Evolutionary conservation across 2,888 invertebrate genomes (phyloP), one percentile per base, ranked within the genome.

Genomic region (Amphipyra berbera): DNA sequence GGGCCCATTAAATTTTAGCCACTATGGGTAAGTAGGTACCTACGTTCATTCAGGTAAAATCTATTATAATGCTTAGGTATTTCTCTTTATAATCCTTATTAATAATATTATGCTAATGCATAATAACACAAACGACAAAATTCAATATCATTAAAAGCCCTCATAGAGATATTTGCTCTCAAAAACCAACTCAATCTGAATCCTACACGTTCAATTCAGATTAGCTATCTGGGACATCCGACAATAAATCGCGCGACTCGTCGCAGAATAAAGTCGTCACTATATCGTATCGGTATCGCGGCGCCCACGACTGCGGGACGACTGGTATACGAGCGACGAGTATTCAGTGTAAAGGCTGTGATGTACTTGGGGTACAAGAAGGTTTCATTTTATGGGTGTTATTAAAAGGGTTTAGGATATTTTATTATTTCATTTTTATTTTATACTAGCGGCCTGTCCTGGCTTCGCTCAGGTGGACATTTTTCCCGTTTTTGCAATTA

Each of bases 231-330:
- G 63, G 60, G 71, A 73, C 71, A 62, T 56, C 62, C 59, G 70
- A 67, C 79, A 61, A 87, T 91, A 91, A 91, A 90, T 91, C 88
- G 87, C 68, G 68, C 55, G 56, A 71, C 78, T 82, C 83, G 83
- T 86, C 84, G 78, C 88, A 74, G 85, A 90, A 92, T 92, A 92
- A 92, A 92, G 92, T 89, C 92, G 88, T 92, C 91, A 90, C 82
- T 87, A 87, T 89, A 89, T 83, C 86, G 85, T 84, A 83, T 84
- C 79, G 73, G 76, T 76, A 82, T 80, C 87, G 82, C 70, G 63
- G 71, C 84, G 82, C 88, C 90, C 90, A 88, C 90, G 86, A 54
- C 74, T 58, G n/a, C 57, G 53, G 7, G 57, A 35, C 70, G 79
- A 79, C 73, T 82, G 78, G 78, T 84, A 82, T 86, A 86, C 68